Evolutionary conservation across 2,797 vertebrate species (phyloP).

Genomic region (Hydrocynus forskahlii): DNA sequence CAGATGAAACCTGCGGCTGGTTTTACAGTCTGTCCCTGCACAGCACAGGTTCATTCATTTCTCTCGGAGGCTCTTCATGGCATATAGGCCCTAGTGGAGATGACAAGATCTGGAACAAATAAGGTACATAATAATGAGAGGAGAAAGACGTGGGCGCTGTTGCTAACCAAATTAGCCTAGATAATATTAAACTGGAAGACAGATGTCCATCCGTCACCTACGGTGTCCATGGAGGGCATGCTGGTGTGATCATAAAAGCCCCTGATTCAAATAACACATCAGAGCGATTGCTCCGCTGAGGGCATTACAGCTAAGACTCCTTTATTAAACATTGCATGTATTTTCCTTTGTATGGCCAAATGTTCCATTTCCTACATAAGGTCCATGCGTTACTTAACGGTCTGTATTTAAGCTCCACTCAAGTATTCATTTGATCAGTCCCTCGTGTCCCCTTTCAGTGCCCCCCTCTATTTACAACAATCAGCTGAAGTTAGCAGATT

Average conservation of each 20-base stretch:
- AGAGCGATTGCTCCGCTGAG: slow-evolving; percentile 19
- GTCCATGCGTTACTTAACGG: not conserved
- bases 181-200: slow-evolving; percentile 25
- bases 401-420: slow-evolving; percentile 17
- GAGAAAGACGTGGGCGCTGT: slow-evolving; percentile 21
- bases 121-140: not conserved
- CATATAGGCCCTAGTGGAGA: not conserved
- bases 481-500: not conserved
- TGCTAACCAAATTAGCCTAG: slow-evolving; percentile 10
- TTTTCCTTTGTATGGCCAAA: not conserved
- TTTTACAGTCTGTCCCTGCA: slow-evolving; percentile 6
- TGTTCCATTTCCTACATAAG: not conserved
- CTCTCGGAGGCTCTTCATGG: not conserved
- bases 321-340: slow-evolving; percentile 39
- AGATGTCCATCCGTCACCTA: slow-evolving; percentile 26
- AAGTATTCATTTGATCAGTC: slow-evolving; percentile 15
- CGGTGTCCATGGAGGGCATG: not conserved
- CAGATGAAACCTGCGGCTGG: not conserved
- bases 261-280: slow-evolving; percentile 40
- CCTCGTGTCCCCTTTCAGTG: not conserved
- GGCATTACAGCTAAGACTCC: slow-evolving; percentile 1
- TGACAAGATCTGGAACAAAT: not conserved
- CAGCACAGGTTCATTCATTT: slow-evolving; percentile 27
- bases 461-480: not conserved
- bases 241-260: slow-evolving; percentile 5